Evolutionary conservation across 2,888 invertebrate species (phyloP).

Genomic region (Orthosia gracilis): DNA sequence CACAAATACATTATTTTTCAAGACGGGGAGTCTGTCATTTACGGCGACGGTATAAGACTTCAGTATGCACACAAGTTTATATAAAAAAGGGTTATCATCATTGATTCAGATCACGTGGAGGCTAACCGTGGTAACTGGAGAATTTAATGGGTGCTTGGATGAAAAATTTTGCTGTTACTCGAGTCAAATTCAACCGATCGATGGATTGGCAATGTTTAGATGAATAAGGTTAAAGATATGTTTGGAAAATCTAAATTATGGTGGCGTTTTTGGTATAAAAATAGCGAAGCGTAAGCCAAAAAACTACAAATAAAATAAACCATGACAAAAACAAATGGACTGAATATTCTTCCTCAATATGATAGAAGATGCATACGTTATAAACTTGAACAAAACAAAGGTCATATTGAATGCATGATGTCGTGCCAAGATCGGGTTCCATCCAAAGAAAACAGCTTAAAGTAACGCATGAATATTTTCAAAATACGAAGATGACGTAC

Average conservation of each 20-base stretch:
- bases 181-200: constrained; percentile 19
- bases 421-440: constrained; percentile 66
- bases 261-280: too few relatives aligned
- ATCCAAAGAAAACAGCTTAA: not conserved
- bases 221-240: not conserved
- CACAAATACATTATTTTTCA: constrained; percentile 40
- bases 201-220: constrained; percentile 5
- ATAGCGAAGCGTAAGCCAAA: not conserved
- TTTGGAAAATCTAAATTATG: not conserved
- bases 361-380: constrained; percentile 22
- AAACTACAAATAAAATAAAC: too few relatives aligned
- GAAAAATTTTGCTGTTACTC: constrained; percentile 58
- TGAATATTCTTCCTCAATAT: constrained; percentile 3
- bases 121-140: constrained; percentile 73
- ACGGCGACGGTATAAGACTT: constrained; percentile 1
- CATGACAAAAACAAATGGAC: not conserved
- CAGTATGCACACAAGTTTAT: constrained; percentile 47
- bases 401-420: constrained; percentile 57
- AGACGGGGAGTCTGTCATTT: constrained; percentile 22
- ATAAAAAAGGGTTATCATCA: constrained; percentile 70
- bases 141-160: constrained; percentile 72
- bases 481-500: not conserved
- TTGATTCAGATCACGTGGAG: constrained; percentile 73
- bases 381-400: constrained; percentile 29
- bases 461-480: constrained; percentile 33